Evolutionary conservation across 53 echinoderm and acorn worm species (phyloP), one percentile per base, ranked within the genome.

Genomic region (Crossaster papposus): DNA sequence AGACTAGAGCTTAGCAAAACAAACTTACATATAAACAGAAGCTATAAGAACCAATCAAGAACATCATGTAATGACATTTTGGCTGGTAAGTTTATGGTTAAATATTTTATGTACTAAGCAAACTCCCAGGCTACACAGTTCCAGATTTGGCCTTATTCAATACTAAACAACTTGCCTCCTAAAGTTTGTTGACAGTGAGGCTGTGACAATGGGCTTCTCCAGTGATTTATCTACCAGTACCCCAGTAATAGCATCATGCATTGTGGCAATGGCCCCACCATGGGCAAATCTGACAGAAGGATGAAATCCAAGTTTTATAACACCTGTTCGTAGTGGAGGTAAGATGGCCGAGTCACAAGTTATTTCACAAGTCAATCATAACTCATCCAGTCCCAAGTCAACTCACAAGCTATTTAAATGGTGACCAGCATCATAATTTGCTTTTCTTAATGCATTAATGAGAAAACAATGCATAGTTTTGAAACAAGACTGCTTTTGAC

Each of bases 261-360:
- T 76, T 58, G 87, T 87, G 24, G 87, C 75, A 36, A n/a, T 58
- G 1, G 87, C 87, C 1, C 87, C 87, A n/a, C 77, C 87, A 26
- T 87, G 87, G 29, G 22, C 76, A 36, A 58, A 63, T 14, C 87
- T 87, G 20, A 33, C 2, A 4, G 20, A 36, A 2, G 36, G 31
- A 12, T 20, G 31, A 74, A 0, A 58, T 0, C 71, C 29, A 26
- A 14, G 31, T 29, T 29, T 71, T 3, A 12, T 31, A 23, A 70
- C 38, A 38, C 38, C 38, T 2, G 38, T 38, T 2, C 38, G 38
- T 38, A 23, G 24, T 2, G 8, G 13, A 64, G 4, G 4, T 64
- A 64, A 5, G 6, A 8, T 13, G 4, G 65, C 11, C 17, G 65
- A 18, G 22, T 64, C 65, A n/a, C 22, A 18, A 64, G 23, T 26